A percentile compares a stretch with the other conserved stretches of the same genome.
Evolutionary conservation across 2,888 invertebrate species (phyloP).

Genomic region (Zelleria hepariella): DNA sequence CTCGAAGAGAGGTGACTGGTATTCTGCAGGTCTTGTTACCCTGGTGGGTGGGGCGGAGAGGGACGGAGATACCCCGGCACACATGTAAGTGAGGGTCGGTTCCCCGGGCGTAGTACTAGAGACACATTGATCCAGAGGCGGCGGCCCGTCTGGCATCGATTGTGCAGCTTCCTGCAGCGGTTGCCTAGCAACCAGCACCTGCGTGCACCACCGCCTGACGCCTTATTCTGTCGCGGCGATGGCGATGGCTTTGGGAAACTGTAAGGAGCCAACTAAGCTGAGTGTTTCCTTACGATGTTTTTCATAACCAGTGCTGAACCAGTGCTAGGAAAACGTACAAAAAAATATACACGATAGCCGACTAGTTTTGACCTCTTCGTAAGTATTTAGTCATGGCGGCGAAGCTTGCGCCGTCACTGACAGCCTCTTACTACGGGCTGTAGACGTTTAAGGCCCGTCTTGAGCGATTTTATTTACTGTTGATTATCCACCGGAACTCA

Average conservation of each 20-base stretch:
- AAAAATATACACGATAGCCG: too few relatives aligned
- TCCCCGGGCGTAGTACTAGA: constrained; percentile 67
- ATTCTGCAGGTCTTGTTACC: not conserved
- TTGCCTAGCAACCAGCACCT: constrained; percentile 53
- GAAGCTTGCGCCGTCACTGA: too few relatives aligned
- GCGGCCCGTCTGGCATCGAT: constrained; percentile 66
- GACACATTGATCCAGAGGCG: constrained; percentile 68
- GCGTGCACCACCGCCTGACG: constrained; percentile 38
- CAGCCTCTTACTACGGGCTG: too few relatives aligned
- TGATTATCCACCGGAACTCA: too few relatives aligned
- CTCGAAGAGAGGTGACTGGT: not conserved
- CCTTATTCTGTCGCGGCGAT: constrained; percentile 7
- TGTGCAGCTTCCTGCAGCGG: constrained; percentile 71
- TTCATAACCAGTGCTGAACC: too few relatives aligned
- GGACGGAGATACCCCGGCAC: constrained; percentile 28
- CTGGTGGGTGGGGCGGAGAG: constrained; percentile 10
- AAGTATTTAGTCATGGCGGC: too few relatives aligned
- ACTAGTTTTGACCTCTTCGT: too few relatives aligned
- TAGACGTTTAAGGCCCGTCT: too few relatives aligned
- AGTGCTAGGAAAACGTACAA: too few relatives aligned
- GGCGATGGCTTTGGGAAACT: not conserved
- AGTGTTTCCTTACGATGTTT: too few relatives aligned
- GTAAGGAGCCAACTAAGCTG: too few relatives aligned
- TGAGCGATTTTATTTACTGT: too few relatives aligned
- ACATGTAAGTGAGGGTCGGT: constrained; percentile 34